phyloP scores from a whole-genome alignment of 2,888 invertebrate genomes.

The Sepioteuthis lessoniana region DNA sequence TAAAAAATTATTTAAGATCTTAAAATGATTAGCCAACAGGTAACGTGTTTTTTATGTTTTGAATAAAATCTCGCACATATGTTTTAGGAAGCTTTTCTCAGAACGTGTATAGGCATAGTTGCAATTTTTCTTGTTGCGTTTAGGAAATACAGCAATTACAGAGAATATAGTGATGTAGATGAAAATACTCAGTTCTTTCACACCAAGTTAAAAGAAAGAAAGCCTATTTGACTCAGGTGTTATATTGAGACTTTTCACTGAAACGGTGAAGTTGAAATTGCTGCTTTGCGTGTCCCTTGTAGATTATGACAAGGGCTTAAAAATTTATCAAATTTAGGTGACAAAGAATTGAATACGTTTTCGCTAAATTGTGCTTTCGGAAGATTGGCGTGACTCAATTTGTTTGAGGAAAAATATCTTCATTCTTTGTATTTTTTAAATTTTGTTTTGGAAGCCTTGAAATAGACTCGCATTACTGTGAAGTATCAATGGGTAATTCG shows the following conservation, averaged over 20 bases:
- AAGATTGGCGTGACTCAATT: constrained; percentile 12
- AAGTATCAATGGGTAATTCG: background rate
- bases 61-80: too few species aligned
- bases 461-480: background rate
- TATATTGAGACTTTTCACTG: background rate
- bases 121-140: background rate
- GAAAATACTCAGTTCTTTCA: background rate
- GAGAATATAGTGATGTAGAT: background rate
- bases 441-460: background rate
- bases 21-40: too few species aligned
- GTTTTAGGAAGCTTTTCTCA: background rate
- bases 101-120: background rate
- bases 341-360: background rate
- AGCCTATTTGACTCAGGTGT: background rate
- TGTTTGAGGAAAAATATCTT: background rate
- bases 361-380: background rate
- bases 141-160: background rate
- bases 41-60: too few species aligned
- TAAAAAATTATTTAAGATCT: too few species aligned
- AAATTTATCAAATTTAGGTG: background rate
- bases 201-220: background rate
- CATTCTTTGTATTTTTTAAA: background rate
- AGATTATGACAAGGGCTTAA: background rate
- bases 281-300: background rate
- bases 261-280: background rate